Evolutionary conservation across 2,113 vertebrate species (phyloP), one percentile per base, ranked within the genome.

Genomic region (Philantomba maxwellii): DNA sequence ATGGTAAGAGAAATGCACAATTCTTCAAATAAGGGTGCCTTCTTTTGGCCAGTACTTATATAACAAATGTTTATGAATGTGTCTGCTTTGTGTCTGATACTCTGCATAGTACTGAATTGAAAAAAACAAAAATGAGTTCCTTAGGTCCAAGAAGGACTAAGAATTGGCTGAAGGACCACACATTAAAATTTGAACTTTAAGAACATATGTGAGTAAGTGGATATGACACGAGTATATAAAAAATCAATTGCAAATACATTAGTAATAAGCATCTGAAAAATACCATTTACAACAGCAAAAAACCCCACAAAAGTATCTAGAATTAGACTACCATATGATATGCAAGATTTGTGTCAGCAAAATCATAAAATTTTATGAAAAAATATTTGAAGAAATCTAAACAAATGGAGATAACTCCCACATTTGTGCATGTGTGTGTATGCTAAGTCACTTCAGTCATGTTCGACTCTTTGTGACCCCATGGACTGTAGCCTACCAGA

Each of bases 211-310:
- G 60, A 47, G 23, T 70, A 36, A 36, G 16, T 84, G 82, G 64
- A 80, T 15, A 94, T 86, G 89, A 89, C 4, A 55, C 57, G 51
- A 95, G 30, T 55, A 77, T 30, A 83, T 92, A 3, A 89, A 91
- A 60, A 94, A 60, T 53, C 17, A 80, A 51, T 64, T 87, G 39
- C 10, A 57, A 70, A 14, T 70, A 43, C 8, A 33, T 7, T 1
- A 62, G 6, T 36, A 96, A 66, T 51, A 96, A 95, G 53, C 45
- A 47, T 60, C 70, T 87, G n/a, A n/a, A 89, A 89, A 97, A 87
- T 75, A 51, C 4, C 16, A 66, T 81, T 93, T 84, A 87, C 26
- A 75, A 58, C 70, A 95, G 75, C n/a, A 58, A 47, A 16, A 92
- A 94, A 62, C 3, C 0, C 36, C 11, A 49, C 28, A 80, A 64